Percentiles rank a stretch among this genome's conserved stretches.
Evolutionary conservation across 2,113 vertebrate species (phyloP).

Genomic region (Speoplatyrhinus poulsoni): DNA sequence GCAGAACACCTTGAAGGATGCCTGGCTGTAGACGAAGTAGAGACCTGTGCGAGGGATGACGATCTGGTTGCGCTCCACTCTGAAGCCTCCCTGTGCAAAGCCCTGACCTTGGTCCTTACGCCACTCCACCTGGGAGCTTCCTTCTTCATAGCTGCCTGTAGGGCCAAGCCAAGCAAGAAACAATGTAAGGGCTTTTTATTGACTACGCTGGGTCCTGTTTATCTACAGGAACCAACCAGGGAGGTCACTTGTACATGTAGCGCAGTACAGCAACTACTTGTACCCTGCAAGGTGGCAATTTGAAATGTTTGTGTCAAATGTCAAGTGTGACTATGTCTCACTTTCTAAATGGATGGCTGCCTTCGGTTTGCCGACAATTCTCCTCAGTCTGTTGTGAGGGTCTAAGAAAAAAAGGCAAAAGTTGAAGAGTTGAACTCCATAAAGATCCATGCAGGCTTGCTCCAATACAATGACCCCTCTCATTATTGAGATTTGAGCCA

Average conservation of each 20-base stretch:
- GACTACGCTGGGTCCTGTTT: not conserved
- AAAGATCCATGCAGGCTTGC: constrained; percentile 8
- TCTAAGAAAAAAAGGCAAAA: constrained; percentile 38
- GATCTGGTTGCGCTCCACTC: constrained; percentile 59
- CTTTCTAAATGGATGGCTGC: constrained; percentile 77
- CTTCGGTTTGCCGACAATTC: constrained; percentile 62
- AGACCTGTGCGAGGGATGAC: constrained; percentile 60
- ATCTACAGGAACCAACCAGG: not conserved
- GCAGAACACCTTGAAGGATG: constrained; percentile 67
- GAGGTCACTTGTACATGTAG: not conserved
- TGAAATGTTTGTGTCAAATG: not conserved
- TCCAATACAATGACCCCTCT: not conserved
- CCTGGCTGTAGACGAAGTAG: constrained; percentile 81
- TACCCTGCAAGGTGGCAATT: not conserved
- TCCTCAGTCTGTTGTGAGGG: constrained; percentile 48
- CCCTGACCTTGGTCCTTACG: constrained; percentile 53
- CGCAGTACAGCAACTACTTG: constrained; percentile 3
- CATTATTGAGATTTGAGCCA: not conserved
- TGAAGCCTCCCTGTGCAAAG: constrained; percentile 64
- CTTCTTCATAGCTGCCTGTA: constrained; percentile 51
- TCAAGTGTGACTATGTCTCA: constrained; percentile 52
- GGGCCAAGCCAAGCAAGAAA: not conserved
- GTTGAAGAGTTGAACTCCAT: constrained; percentile 25
- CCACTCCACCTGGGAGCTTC: constrained; percentile 44
- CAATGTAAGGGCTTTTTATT: not conserved